These are phyloP conservation scores for Ceyx erithaca DNA, from an alignment of 2,797 vertebrate species.

Conservation along the genomic window DNA sequence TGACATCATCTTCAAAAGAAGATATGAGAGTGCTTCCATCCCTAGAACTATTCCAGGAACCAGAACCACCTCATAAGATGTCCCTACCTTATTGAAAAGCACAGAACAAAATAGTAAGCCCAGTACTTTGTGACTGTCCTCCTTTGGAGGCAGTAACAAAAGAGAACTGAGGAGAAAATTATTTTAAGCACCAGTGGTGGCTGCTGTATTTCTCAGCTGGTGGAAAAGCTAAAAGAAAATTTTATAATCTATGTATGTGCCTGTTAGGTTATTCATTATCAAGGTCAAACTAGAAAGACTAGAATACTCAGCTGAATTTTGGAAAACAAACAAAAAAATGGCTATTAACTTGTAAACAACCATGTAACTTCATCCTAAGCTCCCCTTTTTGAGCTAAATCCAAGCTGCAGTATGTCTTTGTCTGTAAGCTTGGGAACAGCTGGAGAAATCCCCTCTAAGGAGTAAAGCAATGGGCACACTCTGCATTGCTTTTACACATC, in stretches of 20 bases:
- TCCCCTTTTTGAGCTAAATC: neutral
- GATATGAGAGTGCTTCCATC: neutral
- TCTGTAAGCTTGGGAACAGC: neutral
- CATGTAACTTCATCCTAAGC: neutral
- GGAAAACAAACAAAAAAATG: neutral
- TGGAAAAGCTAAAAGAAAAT: neutral
- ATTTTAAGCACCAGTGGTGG: neutral
- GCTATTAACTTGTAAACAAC: neutral
- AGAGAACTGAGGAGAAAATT: neutral
- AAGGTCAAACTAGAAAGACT: neutral
- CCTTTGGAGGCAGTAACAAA: neutral
- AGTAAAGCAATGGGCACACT: neutral
- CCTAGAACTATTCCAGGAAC: neutral
- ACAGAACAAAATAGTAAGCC: neutral
- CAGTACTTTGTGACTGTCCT: neutral
- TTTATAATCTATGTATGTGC: neutral
- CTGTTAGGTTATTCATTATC: neutral
- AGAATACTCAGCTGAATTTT: neutral
- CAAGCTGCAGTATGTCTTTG: neutral
- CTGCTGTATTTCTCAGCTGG: neutral
- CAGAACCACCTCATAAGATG: neutral
- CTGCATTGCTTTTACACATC: neutral
- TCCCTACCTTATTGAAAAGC: neutral
- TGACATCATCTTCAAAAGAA: neutral
- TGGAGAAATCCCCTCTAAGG: neutral